Evolutionary conservation across 2,797 vertebrate species (phyloP), one percentile per base, ranked within the genome.

Genomic region (Acanthurus tractus): DNA sequence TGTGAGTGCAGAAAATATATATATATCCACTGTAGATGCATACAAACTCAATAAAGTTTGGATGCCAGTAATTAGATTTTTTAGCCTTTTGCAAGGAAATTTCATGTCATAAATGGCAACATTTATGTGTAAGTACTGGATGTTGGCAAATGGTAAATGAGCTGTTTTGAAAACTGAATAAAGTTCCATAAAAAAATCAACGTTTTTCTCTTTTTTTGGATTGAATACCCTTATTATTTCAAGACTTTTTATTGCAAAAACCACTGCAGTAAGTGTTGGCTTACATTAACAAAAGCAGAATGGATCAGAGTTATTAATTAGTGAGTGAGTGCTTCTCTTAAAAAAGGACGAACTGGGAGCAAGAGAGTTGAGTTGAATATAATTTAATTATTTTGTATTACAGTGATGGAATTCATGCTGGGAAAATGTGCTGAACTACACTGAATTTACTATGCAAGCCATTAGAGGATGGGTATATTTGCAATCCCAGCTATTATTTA

Each of bases 401-500:
- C 22, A 18, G 8, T 42, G 36, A 58, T 61, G 29, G 48, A 74
- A 76, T 74, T 40, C 44, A 62, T 74, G 48, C 10, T 54, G 42
- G 72, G 3, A 53, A 83, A 65, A 75, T 82, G 45, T 57, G 61
- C 52, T 64, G 12, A 57, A 73, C 56, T 62, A 36, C 2, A 67
- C 17, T 29, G 8, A 48, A 57, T 72, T 59, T 20, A 63, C 50
- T 1, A 29, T 62, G 34, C 10, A 50, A 59, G 22, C 25, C 38
- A 40, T 63, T 34, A 63, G 2, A 76, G 22, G 7, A 18, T 2
- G 1, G 8, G 2, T 42, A 22, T 68, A 62, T 62, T 29, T 77
- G 23, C 38, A 48, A 0, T 45, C 14, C 18, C 9, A n/a, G 67
- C 67, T 36, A 0, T 58, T 71, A 59, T 74, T 62, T 29, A 25